A percentile compares a stretch with the other conserved stretches of the same genome.
Evolutionary conservation across 23 tunicate species (phyloP).

Genomic region (Styela clava): DNA sequence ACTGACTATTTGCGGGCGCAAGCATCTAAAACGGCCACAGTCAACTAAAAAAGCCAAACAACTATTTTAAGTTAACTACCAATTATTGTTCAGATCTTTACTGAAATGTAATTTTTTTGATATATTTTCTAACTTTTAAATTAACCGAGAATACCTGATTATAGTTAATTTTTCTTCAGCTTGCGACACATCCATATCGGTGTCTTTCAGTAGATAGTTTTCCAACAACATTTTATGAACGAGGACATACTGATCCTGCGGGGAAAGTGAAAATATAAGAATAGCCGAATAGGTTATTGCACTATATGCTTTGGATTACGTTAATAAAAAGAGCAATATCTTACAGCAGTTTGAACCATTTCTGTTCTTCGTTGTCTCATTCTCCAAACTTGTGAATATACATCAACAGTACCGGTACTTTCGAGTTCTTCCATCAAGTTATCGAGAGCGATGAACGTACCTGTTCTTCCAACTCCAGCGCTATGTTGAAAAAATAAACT

Average conservation of each 20-base stretch:
- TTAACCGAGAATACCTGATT: background rate
- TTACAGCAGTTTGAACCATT: conserved; percentile 59
- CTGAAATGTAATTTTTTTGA: too few relatives aligned
- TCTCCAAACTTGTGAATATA: conserved; percentile 26
- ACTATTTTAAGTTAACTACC: too few relatives aligned
- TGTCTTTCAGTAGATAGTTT: conserved; percentile 3
- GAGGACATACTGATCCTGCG: conserved; percentile 56
- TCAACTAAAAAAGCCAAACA: too few relatives aligned
- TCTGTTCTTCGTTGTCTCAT: conserved; percentile 58
- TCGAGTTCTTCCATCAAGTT: conserved; percentile 37
- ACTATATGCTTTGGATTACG: too few relatives aligned
- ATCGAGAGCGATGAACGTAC: conserved; percentile 54
- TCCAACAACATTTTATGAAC: conserved; percentile 41
- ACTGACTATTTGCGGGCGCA: too few relatives aligned
- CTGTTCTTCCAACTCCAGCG: conserved; percentile 70
- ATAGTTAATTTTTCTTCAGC: background rate
- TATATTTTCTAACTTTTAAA: too few relatives aligned
- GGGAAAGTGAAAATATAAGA: background rate
- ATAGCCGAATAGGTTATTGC: background rate
- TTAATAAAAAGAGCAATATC: too few relatives aligned
- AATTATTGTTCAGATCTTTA: too few relatives aligned
- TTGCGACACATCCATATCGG: conserved; percentile 28
- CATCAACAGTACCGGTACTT: conserved; percentile 26
- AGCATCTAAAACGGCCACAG: too few relatives aligned
- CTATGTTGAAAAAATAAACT: conserved; percentile 7